Base-by-base conservation (phyloP, 2,888 invertebrate genomes). In the Eucera pruinosa region DNA sequence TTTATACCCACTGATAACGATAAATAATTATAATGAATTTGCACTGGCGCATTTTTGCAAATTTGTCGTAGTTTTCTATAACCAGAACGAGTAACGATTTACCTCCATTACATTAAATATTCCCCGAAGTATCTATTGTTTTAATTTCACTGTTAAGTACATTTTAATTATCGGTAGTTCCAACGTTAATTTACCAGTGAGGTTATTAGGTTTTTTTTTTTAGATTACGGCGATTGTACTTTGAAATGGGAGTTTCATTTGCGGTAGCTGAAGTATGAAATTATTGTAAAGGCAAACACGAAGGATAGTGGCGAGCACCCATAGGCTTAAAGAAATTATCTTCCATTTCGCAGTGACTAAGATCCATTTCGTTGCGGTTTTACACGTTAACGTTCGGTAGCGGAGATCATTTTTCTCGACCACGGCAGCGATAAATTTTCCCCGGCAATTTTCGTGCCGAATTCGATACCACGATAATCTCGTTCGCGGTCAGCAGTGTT, bases 401-500 rank as follows among this genome's bases (percentile, higher is more conserved):
- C n/a, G 41, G 18, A 36, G 57, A 52, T 64, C 50, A 71, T 64
- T 71, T 71, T 71, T 71, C 74, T 58, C 30, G 30, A 30, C 36
- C 36, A 20, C 27, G 33, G 18, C 39, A 18, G 55, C 74, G 65
- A 78, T 78, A 74, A 78, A 81, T 81, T 81, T n/a, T 76, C 78
- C 39, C 20, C 20, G 41, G 78, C 80, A 78, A 80, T 79, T 81
- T 78, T 78, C 82, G 76, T 77, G 80, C 82, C 83, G 71, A 79
- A 81, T 85, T 84, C 85, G 87, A 85, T 84, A 84, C 82, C 84
- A 39, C 48, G 85, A 84, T 87, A 87, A 87, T 82, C 84, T 81
- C 75, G 82, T 86, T 81, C 79, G 81, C 72, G 81, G 81, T 79
- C 76, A 69, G 54, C 64, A 41, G 39, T 20, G 67, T 15, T 55